Evolutionary conservation across 2,113 vertebrate genomes (phyloP).

Genomic region (Xiphophorus couchianus): DNA sequence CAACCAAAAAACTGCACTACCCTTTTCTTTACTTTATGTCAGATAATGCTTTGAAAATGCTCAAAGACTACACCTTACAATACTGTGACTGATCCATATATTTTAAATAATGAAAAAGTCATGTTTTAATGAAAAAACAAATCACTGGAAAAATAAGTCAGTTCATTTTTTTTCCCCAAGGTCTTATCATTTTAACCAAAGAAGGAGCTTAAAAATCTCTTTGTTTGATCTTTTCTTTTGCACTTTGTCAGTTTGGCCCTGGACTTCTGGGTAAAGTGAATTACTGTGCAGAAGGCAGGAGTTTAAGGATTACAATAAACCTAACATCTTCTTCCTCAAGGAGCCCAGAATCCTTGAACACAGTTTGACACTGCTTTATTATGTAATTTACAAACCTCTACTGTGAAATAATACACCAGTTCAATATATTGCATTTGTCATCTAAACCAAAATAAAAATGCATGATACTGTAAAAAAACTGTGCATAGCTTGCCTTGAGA

Average conservation of each 20-base stretch:
- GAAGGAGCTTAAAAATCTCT: not conserved
- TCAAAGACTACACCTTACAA: not conserved
- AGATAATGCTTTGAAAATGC: not conserved
- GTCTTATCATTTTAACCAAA: not conserved
- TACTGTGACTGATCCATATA: not conserved
- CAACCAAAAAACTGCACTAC: too few species aligned
- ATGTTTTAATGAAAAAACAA: not conserved
- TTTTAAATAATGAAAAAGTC: not conserved
- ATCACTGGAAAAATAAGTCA: too few species aligned
- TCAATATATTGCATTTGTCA: not conserved
- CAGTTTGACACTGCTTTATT: not conserved
- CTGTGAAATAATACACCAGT: conserved; percentile 5
- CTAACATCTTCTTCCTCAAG: not conserved
- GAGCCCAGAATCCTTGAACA: not conserved
- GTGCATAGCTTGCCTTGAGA: not conserved
- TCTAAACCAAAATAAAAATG: not conserved
- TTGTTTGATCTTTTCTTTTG: too few species aligned
- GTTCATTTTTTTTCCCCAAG: not conserved
- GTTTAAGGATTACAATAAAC: not conserved
- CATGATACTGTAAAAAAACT: not conserved
- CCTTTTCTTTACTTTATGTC: too few species aligned
- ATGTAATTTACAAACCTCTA: not conserved
- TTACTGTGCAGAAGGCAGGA: not conserved
- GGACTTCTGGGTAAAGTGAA: not conserved
- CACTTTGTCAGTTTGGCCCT: not conserved